Base-by-base conservation (phyloP, 2,888 invertebrate genomes). In the Nemotelus pantherinus region DNA sequence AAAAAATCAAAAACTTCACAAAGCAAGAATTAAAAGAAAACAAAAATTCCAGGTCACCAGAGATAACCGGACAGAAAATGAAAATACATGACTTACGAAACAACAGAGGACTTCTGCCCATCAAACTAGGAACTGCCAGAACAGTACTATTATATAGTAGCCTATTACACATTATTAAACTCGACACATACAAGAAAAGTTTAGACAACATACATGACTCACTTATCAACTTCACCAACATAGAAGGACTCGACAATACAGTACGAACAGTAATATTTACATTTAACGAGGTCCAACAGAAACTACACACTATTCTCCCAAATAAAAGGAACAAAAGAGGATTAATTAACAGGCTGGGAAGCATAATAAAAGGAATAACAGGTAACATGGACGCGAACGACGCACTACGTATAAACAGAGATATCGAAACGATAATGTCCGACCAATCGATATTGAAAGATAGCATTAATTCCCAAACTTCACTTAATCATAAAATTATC, bases 21-120 rank as follows among this genome's bases (percentile, higher is more conserved):
- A 68, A 70, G 6, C 70, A n/a, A 70, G 53, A 70, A 3, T 70
- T 43, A 70, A 70, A 43, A 70, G 41, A 48, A 70, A 70, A 70
- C 70, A 2, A 0, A 53, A 70, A 70, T 70, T 70, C 53, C 53
- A 70, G 53, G 44, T 43, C 47, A n/a, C 45, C 9, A 44, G 9
- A 5, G 41, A 65, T 5, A 65, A 1, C 10, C 39, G 70, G 53
- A 50, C 70, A 50, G 48, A 50, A 48, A 43, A 70, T 70, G 53
- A 3, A 50, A 39, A 53, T 70, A n/a, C 53, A 55, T 3, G 3
- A 53, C 41, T 2, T 70, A 39, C n/a, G 53, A 3, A 70, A 53
- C 41, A 55, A 48, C 4, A 50, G 3, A 5, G 70, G 70, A 70
- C 48, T 48, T 5, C 3, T 70, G 3, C 25, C 50, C 9, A 55